Percentiles rank a stretch among this genome's conserved stretches.
phyloP scores from a whole-genome alignment of 2,797 vertebrate genomes.

The Darevskia mixta region DNA sequence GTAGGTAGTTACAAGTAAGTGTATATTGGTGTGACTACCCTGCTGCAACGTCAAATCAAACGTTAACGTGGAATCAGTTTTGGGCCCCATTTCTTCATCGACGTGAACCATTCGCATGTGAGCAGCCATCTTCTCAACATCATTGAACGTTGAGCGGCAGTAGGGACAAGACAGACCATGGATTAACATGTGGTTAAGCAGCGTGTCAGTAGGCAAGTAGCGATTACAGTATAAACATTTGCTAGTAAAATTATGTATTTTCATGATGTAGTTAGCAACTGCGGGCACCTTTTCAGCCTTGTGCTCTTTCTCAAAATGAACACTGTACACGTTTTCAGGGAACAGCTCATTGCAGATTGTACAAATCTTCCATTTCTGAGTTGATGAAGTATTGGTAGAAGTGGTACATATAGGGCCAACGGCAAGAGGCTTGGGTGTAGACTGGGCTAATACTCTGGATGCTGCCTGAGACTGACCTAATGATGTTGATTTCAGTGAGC shows the following conservation, averaged over 20 bases:
- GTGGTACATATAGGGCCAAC: conserved; percentile 86
- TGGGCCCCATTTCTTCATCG: conserved; percentile 91
- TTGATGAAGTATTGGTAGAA: conserved; percentile 91
- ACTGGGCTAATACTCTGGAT: conserved; percentile 87
- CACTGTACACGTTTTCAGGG: conserved; percentile 97
- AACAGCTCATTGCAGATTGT: conserved; percentile 99
- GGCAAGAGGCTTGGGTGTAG: conserved; percentile 79
- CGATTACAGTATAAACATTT: conserved; percentile 99
- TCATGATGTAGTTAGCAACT: conserved; percentile 99
- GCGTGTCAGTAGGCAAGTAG: conserved; percentile 95
- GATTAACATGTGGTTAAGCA: conserved; percentile 98
- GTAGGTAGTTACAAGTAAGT: conserved; percentile 97
- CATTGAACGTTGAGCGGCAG: conserved; percentile 96
- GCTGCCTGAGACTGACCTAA: conserved; percentile 82
- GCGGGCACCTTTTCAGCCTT: conserved; percentile 98
- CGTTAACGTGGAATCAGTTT: conserved; percentile 94
- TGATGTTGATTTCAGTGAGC: conserved; percentile 86
- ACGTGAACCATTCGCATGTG: conserved; percentile 95
- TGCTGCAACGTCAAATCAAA: conserved; percentile 98
- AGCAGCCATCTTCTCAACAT: conserved; percentile 98
- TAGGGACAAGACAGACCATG: conserved; percentile 96
- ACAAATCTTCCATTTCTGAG: conserved; percentile 99
- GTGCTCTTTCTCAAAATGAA: conserved; percentile 98
- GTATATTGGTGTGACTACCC: conserved; percentile 97
- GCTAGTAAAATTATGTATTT: conserved; percentile 99